A percentile compares a stretch with the other conserved stretches of the same genome.
Conservation (phyloP, 2,797 vertebrate genomes). For the Microctenopoma lineatum region DNA sequence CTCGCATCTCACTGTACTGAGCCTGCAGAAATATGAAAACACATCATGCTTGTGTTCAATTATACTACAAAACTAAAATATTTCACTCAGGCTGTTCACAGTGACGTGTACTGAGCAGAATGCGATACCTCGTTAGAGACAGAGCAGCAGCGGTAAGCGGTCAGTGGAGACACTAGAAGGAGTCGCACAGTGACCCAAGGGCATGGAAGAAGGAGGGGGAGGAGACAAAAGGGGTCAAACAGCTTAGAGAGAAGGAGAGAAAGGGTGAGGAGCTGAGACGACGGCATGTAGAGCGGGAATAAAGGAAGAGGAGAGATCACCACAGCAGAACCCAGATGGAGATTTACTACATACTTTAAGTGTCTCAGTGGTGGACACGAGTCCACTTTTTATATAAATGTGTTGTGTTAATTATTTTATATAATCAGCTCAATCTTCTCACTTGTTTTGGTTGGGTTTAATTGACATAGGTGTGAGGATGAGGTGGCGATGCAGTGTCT, state of each 20-base stretch:
- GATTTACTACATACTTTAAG: background rate
- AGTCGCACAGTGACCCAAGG: slow-evolving; percentile 44
- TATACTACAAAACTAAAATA: background rate
- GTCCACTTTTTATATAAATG: background rate
- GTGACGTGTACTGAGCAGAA: background rate
- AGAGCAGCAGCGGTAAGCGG: slow-evolving; percentile 13
- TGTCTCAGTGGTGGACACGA: slow-evolving; percentile 3
- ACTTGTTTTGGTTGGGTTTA: too few species aligned
- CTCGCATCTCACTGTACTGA: slow-evolving; percentile 87
- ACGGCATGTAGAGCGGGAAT: background rate
- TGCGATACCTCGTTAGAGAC: background rate
- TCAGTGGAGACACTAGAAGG: slow-evolving; percentile 25
- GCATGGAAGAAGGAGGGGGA: slow-evolving; percentile 29
- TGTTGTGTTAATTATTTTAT: background rate
- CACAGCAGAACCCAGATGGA: slow-evolving; percentile 1
- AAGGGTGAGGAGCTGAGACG: slow-evolving; percentile 15
- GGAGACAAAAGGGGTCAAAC: slow-evolving; percentile 62
- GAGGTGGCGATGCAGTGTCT: background rate
- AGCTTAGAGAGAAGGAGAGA: slow-evolving; percentile 36
- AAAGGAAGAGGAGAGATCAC: slow-evolving; percentile 18
- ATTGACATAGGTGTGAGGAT: background rate
- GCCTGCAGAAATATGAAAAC: slow-evolving; percentile 82
- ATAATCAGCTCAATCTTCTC: background rate
- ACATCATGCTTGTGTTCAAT: background rate
- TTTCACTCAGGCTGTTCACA: background rate